Evolutionary conservation across 2,888 invertebrate species (phyloP).

Genomic region (Balanococcus diminutus): DNA sequence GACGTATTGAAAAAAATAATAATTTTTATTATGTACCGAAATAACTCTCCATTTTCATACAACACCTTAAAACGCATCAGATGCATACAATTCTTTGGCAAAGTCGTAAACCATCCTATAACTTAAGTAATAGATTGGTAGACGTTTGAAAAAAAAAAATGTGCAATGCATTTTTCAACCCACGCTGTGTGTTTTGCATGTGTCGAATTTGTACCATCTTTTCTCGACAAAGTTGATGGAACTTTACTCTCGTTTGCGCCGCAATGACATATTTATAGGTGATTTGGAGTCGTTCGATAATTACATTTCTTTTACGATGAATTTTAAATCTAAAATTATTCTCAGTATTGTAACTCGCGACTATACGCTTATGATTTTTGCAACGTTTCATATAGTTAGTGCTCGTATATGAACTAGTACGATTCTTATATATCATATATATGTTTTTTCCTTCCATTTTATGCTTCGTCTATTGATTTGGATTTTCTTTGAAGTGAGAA

Average conservation of each 20-base stretch:
- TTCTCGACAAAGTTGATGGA: not conserved
- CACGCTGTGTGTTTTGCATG: not conserved
- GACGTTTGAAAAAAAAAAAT: not conserved
- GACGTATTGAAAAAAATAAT: not conserved
- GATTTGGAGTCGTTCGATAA: not conserved
- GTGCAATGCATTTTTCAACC: not conserved
- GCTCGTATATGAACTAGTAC: not conserved
- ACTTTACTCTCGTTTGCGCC: not conserved
- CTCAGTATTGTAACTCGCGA: not conserved
- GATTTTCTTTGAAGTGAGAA: not conserved
- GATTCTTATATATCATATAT: too few relatives aligned
- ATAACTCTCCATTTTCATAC: not conserved
- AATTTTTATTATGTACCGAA: not conserved
- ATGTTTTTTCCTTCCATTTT: not conserved
- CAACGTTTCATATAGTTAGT: not conserved
- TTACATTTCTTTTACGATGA: not conserved
- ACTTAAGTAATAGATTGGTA: not conserved
- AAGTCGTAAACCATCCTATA: not conserved
- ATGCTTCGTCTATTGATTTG: not conserved
- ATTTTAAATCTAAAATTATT: not conserved
- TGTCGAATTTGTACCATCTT: not conserved
- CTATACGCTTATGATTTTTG: not conserved
- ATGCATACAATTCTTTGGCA: not conserved
- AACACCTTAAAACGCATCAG: not conserved
- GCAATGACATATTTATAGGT: not conserved